Evolutionary conservation across 2,797 vertebrate genomes (phyloP).

Genomic region (Acridotheres tristis): DNA sequence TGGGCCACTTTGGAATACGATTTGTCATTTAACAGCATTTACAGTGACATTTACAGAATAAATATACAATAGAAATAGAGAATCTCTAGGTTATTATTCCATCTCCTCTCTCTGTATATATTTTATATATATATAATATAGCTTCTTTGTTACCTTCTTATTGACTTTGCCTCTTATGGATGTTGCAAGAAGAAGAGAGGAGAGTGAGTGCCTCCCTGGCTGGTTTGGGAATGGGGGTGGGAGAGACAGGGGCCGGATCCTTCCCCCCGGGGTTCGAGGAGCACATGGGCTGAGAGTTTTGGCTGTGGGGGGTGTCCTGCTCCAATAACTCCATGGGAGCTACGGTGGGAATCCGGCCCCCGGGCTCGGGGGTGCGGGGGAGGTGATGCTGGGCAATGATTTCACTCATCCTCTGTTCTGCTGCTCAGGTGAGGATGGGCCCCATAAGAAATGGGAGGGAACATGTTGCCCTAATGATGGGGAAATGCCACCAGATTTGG

Average conservation of each 20-base stretch:
- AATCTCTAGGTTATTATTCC: conserved; percentile 60
- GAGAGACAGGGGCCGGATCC: not conserved
- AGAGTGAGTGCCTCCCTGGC: not conserved
- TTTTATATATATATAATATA: conserved; percentile 66
- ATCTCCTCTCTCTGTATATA: conserved; percentile 34
- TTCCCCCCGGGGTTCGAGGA: not conserved
- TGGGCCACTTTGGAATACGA: conserved; percentile 75
- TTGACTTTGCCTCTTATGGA: not conserved
- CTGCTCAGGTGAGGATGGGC: not conserved
- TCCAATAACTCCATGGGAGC: not conserved
- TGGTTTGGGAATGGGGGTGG: not conserved
- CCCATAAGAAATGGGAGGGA: not conserved
- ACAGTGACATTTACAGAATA: conserved; percentile 83
- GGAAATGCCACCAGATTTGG: not conserved
- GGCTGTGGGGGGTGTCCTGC: not conserved
- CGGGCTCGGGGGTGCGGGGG: fast-evolving
- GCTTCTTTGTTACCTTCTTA: conserved; percentile 61
- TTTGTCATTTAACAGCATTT: conserved; percentile 81
- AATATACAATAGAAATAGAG: conserved; percentile 85
- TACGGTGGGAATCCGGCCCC: not conserved
- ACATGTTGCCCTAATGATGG: not conserved
- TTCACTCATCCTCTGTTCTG: not conserved
- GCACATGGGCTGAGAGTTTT: fast-evolving
- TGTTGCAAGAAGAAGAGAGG: not conserved
- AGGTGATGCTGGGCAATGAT: not conserved